Percentiles rank a stretch among this genome's conserved stretches.
Evolutionary conservation across 2,888 invertebrate genomes (phyloP).

Genomic region (Acrobasis suavella): DNA sequence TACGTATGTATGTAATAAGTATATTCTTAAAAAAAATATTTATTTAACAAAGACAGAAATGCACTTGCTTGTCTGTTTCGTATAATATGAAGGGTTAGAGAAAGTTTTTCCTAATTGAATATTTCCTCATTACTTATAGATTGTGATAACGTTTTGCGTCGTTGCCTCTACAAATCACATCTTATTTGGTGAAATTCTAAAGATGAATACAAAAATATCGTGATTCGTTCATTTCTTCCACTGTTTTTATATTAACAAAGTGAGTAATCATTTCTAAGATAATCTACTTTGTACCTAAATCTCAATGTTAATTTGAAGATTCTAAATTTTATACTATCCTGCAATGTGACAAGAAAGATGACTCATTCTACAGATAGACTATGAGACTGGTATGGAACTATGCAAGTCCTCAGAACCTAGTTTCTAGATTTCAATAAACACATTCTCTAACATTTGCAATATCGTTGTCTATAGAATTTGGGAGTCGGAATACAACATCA

Average conservation of each 20-base stretch:
- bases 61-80: background rate
- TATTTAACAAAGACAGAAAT: too few species aligned
- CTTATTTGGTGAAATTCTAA: background rate
- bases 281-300: too few species aligned
- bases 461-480: background rate
- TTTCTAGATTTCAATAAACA: background rate
- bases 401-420: background rate
- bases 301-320: too few species aligned
- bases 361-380: background rate
- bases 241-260: too few species aligned
- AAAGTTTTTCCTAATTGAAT: conserved; percentile 8
- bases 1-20: too few species aligned
- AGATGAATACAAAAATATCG: background rate
- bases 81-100: conserved; percentile 20
- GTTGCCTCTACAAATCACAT: background rate
- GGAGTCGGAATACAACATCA: background rate
- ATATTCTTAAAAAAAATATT: too few species aligned
- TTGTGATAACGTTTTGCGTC: background rate
- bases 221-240: too few species aligned
- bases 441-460: background rate
- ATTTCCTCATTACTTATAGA: background rate
- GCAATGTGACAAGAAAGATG: too few species aligned
- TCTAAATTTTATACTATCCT: too few species aligned
- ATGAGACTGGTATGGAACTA: background rate
- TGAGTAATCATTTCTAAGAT: too few species aligned